Evolutionary conservation across 2,888 invertebrate genomes (phyloP).

Genomic region (Helleia helle): DNA sequence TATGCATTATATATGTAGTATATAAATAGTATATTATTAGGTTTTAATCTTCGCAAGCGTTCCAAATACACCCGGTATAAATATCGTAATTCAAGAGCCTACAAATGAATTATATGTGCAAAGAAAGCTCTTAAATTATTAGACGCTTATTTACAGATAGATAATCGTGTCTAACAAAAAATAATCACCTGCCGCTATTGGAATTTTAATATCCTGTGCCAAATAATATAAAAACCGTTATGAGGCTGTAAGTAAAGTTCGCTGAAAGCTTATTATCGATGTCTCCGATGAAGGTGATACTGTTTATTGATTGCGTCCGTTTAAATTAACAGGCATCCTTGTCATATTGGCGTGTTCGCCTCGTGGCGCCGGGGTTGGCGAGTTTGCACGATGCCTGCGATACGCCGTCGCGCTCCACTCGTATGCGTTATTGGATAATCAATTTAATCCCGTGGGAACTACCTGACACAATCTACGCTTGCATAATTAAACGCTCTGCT

Average conservation of each 20-base stretch:
- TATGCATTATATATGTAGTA: too few species aligned
- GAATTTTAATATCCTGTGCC: neutral
- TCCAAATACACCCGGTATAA: too few species aligned
- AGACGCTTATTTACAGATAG: too few species aligned
- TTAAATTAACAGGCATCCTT: conserved; percentile 54
- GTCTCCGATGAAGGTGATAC: conserved; percentile 34
- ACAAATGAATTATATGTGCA: too few species aligned
- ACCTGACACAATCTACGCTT: conserved; percentile 26
- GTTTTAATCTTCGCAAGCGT: too few species aligned
- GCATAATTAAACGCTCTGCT: conserved; percentile 12
- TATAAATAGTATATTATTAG: too few species aligned
- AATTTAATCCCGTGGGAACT: conserved; percentile 33
- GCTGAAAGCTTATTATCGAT: conserved; percentile 24
- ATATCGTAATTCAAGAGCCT: too few species aligned
- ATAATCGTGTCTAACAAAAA: too few species aligned
- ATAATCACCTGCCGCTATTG: neutral
- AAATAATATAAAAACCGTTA: conserved; percentile 6
- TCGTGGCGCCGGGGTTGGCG: conserved; percentile 36
- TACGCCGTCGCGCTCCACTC: conserved; percentile 17
- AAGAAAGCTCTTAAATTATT: too few species aligned
- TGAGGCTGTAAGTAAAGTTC: conserved; percentile 4
- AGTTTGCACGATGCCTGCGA: conserved; percentile 36
- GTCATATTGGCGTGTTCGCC: conserved; percentile 46
- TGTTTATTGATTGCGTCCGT: conserved; percentile 60
- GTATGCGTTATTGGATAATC: conserved; percentile 25